Percentiles rank a stretch among this genome's conserved stretches.
Conservation (phyloP, 2,888 invertebrate genomes). For the Mesorhabditis sp. region DNA sequence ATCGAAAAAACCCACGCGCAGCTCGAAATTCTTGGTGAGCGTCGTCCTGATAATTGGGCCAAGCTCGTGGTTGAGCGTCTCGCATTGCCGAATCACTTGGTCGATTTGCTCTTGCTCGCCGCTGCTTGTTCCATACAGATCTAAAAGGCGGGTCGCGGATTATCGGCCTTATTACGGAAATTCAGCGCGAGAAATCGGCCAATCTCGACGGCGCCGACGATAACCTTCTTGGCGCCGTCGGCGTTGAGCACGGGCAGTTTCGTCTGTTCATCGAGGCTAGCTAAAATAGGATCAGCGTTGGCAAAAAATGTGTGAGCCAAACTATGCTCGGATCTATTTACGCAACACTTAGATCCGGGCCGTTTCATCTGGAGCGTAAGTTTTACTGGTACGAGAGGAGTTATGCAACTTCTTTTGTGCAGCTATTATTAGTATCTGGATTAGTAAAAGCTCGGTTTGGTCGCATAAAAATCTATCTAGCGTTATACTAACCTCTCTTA, state of each 20-base stretch:
- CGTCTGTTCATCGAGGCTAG: constrained; percentile 32
- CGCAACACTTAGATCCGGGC: too few relatives aligned
- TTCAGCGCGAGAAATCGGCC: constrained; percentile 38
- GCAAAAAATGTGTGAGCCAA: too few relatives aligned
- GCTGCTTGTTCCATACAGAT: constrained; percentile 38
- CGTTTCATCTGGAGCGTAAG: too few relatives aligned
- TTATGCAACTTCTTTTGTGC: too few relatives aligned
- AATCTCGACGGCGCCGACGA: constrained; percentile 42
- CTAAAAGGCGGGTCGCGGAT: constrained; percentile 17
- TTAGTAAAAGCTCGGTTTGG: too few relatives aligned
- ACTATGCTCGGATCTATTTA: too few relatives aligned
- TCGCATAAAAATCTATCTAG: background rate
- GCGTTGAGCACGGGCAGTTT: constrained; percentile 39
- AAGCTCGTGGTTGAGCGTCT: constrained; percentile 36
- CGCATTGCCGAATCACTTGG: constrained; percentile 35
- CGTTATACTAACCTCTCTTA: constrained; percentile 22
- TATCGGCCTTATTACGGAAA: constrained; percentile 26
- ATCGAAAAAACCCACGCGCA: constrained; percentile 23
- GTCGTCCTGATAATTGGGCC: constrained; percentile 42
- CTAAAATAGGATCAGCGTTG: constrained; percentile 17
- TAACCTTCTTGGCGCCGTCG: constrained; percentile 28
- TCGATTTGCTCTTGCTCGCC: constrained; percentile 40
- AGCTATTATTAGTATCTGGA: too few relatives aligned
- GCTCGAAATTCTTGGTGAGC: constrained; percentile 39
- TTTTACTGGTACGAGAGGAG: too few relatives aligned